phyloP scores from a whole-genome alignment of 2,888 invertebrate genomes.

The Crocallis elinguaria region DNA sequence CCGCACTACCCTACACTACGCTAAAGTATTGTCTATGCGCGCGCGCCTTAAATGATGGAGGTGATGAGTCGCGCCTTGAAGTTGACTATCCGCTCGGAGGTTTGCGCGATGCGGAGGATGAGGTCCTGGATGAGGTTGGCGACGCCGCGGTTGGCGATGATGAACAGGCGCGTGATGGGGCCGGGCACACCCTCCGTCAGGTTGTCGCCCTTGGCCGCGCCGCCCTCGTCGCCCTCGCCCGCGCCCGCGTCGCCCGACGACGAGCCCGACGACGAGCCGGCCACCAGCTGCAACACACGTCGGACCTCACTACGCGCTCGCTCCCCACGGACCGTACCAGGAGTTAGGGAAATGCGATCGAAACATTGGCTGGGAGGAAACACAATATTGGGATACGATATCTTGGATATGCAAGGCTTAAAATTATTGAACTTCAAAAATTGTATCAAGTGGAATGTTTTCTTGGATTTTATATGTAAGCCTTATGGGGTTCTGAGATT shows the following conservation, averaged over 20 bases:
- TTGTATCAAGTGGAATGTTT: too few relatives aligned
- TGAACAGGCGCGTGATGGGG: constrained; percentile 93
- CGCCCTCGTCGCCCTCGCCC: constrained; percentile 79
- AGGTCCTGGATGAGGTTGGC: constrained; percentile 95
- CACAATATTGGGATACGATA: too few relatives aligned
- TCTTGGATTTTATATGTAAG: too few relatives aligned
- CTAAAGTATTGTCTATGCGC: constrained; percentile 65
- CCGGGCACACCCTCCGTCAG: constrained; percentile 94
- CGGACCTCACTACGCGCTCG: not conserved
- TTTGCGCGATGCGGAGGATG: constrained; percentile 94
- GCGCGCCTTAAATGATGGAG: constrained; percentile 90
- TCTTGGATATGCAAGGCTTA: too few relatives aligned
- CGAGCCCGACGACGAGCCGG: constrained; percentile 86
- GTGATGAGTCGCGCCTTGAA: constrained; percentile 96
- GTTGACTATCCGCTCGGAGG: constrained; percentile 96
- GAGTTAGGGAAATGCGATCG: too few relatives aligned
- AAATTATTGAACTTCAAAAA: too few relatives aligned
- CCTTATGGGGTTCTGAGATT: too few relatives aligned
- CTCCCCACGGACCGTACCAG: too few relatives aligned
- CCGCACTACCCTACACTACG: constrained; percentile 46
- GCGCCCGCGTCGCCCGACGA: constrained; percentile 82
- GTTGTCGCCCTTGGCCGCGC: constrained; percentile 86
- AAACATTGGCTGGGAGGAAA: too few relatives aligned
- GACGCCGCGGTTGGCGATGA: constrained; percentile 94
- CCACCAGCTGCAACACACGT: constrained; percentile 87